Percentiles rank a stretch among this genome's conserved stretches.
phyloP scores from a whole-genome alignment of 1,140 invertebrate genomes.

The Bombus waltoni region DNA sequence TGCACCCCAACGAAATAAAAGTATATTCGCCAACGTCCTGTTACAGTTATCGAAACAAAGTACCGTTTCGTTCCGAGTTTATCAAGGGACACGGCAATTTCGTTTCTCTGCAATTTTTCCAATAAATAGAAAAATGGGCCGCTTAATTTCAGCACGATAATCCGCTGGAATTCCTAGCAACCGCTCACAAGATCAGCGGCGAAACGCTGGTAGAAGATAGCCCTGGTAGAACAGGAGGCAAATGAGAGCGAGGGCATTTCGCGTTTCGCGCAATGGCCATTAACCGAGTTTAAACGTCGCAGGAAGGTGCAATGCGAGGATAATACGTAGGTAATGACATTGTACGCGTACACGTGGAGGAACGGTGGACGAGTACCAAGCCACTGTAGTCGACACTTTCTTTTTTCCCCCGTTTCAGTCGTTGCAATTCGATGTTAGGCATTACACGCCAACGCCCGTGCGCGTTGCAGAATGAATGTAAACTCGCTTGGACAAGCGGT shows the following conservation, averaged over 20 bases:
- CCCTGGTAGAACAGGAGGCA: constrained; percentile 32
- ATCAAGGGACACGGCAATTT: neutral
- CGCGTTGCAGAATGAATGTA: neutral
- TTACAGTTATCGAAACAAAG: no score
- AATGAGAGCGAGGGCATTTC: constrained; percentile 55
- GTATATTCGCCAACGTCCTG: no score
- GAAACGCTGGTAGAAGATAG: constrained; percentile 15
- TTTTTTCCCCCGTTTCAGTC: neutral
- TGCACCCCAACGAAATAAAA: neutral
- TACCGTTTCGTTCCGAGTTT: neutral
- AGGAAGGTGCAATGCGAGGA: constrained; percentile 56
- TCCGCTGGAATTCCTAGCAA: constrained; percentile 17
- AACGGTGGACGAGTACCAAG: neutral
- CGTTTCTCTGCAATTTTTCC: neutral
- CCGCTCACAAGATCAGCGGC: constrained; percentile 50
- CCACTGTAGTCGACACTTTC: neutral
- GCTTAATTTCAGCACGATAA: constrained; percentile 17
- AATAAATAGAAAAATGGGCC: neutral
- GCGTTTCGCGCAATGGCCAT: constrained; percentile 55
- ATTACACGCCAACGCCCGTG: neutral
- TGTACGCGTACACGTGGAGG: constrained; percentile 17
- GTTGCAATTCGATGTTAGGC: constrained; percentile 30
- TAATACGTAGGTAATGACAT: constrained; percentile 61
- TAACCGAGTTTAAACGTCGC: constrained; percentile 59
- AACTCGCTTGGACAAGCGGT: constrained; percentile 9